Conservation (phyloP, 2,797 vertebrate genomes). For the Liparis tanakae region DNA sequence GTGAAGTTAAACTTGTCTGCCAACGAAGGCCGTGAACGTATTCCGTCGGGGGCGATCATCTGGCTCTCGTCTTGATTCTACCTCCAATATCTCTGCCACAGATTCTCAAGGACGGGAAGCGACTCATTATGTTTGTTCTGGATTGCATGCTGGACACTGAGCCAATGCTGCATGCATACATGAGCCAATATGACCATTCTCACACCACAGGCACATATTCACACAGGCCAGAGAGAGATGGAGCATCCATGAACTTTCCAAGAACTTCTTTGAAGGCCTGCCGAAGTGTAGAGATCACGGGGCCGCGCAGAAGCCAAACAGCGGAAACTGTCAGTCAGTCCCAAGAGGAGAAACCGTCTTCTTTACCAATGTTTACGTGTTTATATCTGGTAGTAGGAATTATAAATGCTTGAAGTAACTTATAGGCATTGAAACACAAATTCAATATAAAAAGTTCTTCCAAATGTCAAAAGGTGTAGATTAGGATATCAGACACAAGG, state of each 20-base stretch:
- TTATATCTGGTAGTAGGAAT: background rate
- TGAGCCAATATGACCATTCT: conserved; percentile 71
- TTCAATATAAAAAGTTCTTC: background rate
- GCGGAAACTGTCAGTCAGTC: conserved; percentile 9
- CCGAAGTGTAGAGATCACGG: background rate
- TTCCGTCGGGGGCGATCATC: conserved; percentile 55
- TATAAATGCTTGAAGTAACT: background rate
- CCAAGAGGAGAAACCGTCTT: background rate
- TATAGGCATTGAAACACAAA: conserved; percentile 10
- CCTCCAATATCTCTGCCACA: conserved; percentile 50
- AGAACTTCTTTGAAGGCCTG: conserved; percentile 37
- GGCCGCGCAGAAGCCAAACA: conserved; percentile 13
- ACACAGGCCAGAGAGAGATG: conserved; percentile 46
- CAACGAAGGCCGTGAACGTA: conserved; percentile 60
- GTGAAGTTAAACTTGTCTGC: conserved; percentile 49
- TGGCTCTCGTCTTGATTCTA: conserved; percentile 47
- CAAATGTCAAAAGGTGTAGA: background rate
- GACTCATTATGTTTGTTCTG: conserved; percentile 73
- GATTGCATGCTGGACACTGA: conserved; percentile 53
- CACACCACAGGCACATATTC: conserved; percentile 70
- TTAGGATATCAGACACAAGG: background rate
- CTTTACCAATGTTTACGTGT: background rate
- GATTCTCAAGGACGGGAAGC: conserved; percentile 55
- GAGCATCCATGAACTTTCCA: conserved; percentile 50
- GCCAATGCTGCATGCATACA: conserved; percentile 55